Percentiles rank a stretch among this genome's conserved stretches.
Conservation (phyloP, 2,888 invertebrate genomes). For the Melinaea menophilus region DNA sequence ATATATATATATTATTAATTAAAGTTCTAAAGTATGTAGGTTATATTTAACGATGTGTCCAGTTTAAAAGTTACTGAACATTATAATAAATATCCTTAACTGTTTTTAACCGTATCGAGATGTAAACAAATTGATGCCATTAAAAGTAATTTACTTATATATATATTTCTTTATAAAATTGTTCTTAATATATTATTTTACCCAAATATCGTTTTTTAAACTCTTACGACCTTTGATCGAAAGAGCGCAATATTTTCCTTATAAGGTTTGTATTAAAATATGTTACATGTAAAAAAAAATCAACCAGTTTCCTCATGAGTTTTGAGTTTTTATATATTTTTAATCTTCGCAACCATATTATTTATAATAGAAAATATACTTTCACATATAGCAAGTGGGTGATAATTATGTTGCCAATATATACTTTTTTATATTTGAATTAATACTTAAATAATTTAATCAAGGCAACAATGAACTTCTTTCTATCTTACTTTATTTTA, state of each 20-base stretch:
- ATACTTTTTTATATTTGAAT: too few relatives aligned
- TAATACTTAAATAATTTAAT: too few relatives aligned
- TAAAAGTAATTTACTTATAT: slow-evolving; percentile 1
- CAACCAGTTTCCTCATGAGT: neutral
- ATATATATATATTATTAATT: too few relatives aligned
- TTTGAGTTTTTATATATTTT: neutral
- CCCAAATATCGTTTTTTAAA: slow-evolving; percentile 5
- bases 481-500: too few relatives aligned
- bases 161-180: slow-evolving; percentile 3
- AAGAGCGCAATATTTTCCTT: slow-evolving; percentile 7
- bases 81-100: slow-evolving; percentile 1
- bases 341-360: neutral
- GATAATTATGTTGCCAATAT: too few relatives aligned
- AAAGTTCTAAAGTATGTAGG: too few relatives aligned
- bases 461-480: too few relatives aligned
- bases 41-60: too few relatives aligned
- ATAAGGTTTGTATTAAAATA: neutral
- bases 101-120: neutral
- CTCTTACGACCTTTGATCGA: slow-evolving; percentile 1
- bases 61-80: neutral
- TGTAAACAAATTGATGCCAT: slow-evolving; percentile 2
- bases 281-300: neutral
- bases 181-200: neutral
- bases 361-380: neutral
- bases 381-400: too few relatives aligned